A percentile compares a stretch with the other conserved stretches of the same genome.
phyloP scores from a whole-genome alignment of 2,797 vertebrate genomes.

The Geotrypetes seraphini region DNA sequence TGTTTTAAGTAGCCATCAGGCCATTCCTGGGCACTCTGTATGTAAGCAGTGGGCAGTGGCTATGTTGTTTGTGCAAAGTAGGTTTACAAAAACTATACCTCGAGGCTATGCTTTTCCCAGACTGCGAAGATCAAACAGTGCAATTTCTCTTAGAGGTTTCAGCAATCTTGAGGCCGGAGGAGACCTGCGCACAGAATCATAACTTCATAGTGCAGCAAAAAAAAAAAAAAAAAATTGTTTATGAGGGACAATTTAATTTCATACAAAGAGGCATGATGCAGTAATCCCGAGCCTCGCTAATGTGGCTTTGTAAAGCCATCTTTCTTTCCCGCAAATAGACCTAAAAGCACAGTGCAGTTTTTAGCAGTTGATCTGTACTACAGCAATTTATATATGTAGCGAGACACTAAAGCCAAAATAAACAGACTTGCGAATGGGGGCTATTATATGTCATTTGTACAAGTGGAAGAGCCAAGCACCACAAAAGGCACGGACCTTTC shows the following conservation, averaged over 20 bases:
- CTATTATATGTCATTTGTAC: conserved; percentile 83
- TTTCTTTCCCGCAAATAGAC: conserved; percentile 34
- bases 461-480: conserved; percentile 67
- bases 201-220: conserved; percentile 56
- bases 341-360: conserved; percentile 35
- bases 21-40: conserved; percentile 58
- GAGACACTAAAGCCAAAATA: conserved; percentile 65
- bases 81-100: conserved; percentile 71
- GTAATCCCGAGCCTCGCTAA: conserved; percentile 34
- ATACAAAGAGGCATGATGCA: conserved; percentile 38
- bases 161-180: conserved; percentile 65
- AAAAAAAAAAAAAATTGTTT: conserved; percentile 63
- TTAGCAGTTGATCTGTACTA: conserved; percentile 50
- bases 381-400: conserved; percentile 68
- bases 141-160: conserved; percentile 69
- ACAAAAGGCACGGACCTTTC: conserved; percentile 65
- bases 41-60: conserved; percentile 43
- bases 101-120: conserved; percentile 63
- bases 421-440: conserved; percentile 60
- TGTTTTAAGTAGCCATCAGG: conserved; percentile 66
- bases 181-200: conserved; percentile 51
- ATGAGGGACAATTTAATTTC: conserved; percentile 61
- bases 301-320: conserved; percentile 21
- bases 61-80: conserved; percentile 63
- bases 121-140: conserved; percentile 75